Evolutionary conservation across 2,113 vertebrate species (phyloP).

Genomic region (Oryzias javanicus): DNA sequence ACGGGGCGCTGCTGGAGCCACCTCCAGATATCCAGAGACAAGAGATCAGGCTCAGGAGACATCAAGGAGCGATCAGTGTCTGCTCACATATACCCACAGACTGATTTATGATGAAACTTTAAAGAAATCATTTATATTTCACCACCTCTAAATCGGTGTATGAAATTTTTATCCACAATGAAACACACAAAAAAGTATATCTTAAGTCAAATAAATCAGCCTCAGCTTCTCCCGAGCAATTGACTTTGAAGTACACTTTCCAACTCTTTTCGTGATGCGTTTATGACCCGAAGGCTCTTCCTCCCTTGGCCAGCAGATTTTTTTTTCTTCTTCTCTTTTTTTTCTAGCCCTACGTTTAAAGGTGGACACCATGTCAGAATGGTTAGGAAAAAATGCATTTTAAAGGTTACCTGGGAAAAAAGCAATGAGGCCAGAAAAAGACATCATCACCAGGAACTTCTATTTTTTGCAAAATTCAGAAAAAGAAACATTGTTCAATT

Average conservation of each 20-base stretch:
- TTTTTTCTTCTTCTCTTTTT: background rate
- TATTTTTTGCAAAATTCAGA: no score
- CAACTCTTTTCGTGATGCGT: slow-evolving; percentile 40
- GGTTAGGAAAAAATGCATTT: slow-evolving; percentile 34
- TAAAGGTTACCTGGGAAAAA: slow-evolving; percentile 33
- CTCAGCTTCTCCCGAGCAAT: slow-evolving; percentile 40
- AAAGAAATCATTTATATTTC: slow-evolving; percentile 94
- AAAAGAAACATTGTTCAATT: no score
- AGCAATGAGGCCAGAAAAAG: slow-evolving; percentile 1
- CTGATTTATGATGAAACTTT: slow-evolving; percentile 93
- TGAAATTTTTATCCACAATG: slow-evolving; percentile 89
- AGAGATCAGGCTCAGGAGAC: slow-evolving; percentile 73
- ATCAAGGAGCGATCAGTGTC: slow-evolving; percentile 82
- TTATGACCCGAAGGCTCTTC: slow-evolving; percentile 31
- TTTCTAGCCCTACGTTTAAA: slow-evolving; percentile 14
- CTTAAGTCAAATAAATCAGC: slow-evolving; percentile 76
- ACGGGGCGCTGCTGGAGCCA: slow-evolving; percentile 65
- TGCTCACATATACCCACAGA: slow-evolving; percentile 80
- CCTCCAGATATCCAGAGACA: slow-evolving; percentile 54
- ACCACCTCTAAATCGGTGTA: slow-evolving; percentile 87
- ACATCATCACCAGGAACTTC: no score
- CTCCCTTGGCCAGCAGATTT: slow-evolving; percentile 45
- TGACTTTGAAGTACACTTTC: slow-evolving; percentile 67
- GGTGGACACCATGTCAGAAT: slow-evolving; percentile 38
- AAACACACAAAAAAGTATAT: slow-evolving; percentile 78